Evolutionary conservation across 35 echinoderm and acorn worm genomes (phyloP).

Genomic region (Nesometra sesokonis): DNA sequence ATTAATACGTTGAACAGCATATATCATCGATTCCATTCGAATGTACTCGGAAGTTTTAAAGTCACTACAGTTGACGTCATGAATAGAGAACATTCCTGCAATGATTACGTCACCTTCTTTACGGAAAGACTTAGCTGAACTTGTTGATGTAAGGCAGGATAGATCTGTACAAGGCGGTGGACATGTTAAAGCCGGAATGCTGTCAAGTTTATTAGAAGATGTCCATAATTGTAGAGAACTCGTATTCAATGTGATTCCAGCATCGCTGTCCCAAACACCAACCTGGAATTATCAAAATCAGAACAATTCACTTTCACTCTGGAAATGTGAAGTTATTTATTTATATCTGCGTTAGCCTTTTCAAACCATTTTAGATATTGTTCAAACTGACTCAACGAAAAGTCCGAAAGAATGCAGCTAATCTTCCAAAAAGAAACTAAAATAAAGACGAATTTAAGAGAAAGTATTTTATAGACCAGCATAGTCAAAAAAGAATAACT

Average conservation of each 20-base stretch:
- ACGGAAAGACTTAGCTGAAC: background rate
- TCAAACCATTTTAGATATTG: no score
- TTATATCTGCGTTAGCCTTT: no score
- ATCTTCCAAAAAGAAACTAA: no score
- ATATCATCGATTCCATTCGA: background rate
- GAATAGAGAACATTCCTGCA: background rate
- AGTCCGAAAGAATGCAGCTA: no score
- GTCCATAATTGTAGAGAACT: background rate
- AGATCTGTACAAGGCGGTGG: background rate
- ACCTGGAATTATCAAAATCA: background rate
- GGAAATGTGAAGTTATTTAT: no score
- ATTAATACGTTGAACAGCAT: background rate
- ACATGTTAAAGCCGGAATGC: background rate
- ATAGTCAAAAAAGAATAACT: no score
- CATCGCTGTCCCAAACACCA: background rate
- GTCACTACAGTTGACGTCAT: background rate
- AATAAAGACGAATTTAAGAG: no score
- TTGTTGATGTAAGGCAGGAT: background rate
- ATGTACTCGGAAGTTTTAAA: background rate
- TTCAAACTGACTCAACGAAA: no score
- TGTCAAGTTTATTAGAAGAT: background rate
- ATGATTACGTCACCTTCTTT: background rate
- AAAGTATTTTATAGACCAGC: no score
- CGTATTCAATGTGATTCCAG: background rate
- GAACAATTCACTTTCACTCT: background rate